phyloP scores from a whole-genome alignment of 2,797 vertebrate genomes.

The Lophotriccus pileatus region DNA sequence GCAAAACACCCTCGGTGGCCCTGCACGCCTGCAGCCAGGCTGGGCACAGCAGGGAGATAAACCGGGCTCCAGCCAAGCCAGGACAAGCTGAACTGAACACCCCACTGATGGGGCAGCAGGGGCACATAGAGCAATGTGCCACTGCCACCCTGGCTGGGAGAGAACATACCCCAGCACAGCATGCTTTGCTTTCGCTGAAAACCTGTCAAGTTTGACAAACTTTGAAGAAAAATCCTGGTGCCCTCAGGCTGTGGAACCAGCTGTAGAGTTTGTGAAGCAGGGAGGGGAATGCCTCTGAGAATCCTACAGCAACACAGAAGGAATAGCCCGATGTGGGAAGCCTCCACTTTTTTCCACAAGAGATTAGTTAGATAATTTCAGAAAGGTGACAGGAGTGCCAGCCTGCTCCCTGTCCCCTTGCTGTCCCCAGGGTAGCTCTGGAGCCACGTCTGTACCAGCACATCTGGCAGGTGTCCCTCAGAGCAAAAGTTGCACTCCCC shows the following conservation, averaged over 20 bases:
- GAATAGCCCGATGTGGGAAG: background rate
- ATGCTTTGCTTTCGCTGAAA: background rate
- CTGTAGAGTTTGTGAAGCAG: background rate
- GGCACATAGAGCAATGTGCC: rapidly evolving
- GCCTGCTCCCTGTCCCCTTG: background rate
- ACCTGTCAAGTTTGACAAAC: background rate
- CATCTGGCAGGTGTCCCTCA: background rate
- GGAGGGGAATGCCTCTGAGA: background rate
- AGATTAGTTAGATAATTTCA: background rate
- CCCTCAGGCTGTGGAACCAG: background rate
- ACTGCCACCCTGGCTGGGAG: background rate
- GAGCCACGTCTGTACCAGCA: background rate
- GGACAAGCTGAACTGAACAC: background rate
- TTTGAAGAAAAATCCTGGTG: background rate
- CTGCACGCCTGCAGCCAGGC: rapidly evolving
- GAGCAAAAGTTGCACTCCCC: background rate
- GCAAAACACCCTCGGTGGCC: background rate
- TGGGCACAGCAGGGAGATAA: background rate
- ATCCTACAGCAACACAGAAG: background rate
- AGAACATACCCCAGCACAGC: background rate
- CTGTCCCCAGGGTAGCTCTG: background rate
- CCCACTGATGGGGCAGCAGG: rapidly evolving
- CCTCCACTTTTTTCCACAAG: background rate
- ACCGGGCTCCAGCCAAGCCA: background rate
- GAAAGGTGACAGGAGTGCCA: background rate